Evolutionary conservation across 2,888 invertebrate genomes (phyloP).

Genomic region (Caenorhabditis doughertyi): DNA sequence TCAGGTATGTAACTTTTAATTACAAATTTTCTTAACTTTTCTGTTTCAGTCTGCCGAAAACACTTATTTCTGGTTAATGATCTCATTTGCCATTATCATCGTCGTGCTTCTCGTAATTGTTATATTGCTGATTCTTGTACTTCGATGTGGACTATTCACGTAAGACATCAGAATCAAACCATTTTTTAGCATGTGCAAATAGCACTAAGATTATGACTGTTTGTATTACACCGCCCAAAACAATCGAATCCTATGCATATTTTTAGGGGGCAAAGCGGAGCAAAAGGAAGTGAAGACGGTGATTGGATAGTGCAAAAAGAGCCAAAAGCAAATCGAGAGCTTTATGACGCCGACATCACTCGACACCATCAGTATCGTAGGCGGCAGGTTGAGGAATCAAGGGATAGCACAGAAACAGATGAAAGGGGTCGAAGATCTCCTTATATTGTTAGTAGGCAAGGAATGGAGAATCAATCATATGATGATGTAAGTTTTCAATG

Average conservation of each 20-base stretch:
- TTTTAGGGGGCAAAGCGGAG: conserved; percentile 21
- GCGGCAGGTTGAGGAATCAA: conserved; percentile 11
- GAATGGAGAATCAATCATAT: conserved; percentile 57
- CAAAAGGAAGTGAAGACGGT: conserved; percentile 36
- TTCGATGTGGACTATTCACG: conserved; percentile 55
- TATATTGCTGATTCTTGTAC: conserved; percentile 41
- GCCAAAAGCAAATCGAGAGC: conserved; percentile 48
- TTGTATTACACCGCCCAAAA: conserved; percentile 55
- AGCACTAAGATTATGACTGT: conserved; percentile 32
- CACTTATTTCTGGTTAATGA: conserved; percentile 74
- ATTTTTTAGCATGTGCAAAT: conserved; percentile 39
- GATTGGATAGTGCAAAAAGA: conserved; percentile 56
- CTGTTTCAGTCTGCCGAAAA: conserved; percentile 67
- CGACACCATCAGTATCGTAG: conserved; percentile 31
- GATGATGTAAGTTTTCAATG: conserved; percentile 45
- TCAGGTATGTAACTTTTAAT: background rate
- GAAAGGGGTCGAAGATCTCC: conserved; percentile 27
- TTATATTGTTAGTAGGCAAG: conserved; percentile 44
- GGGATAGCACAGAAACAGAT: conserved; percentile 13
- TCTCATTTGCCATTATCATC: conserved; percentile 66
- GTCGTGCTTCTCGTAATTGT: conserved; percentile 62
- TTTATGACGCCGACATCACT: conserved; percentile 56
- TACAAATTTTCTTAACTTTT: background rate
- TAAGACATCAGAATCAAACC: conserved; percentile 35
- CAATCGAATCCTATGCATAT: conserved; percentile 29